Evolutionary conservation across 1,140 invertebrate species (phyloP).

Genomic region (Leptinotarsa undecemlineata): DNA sequence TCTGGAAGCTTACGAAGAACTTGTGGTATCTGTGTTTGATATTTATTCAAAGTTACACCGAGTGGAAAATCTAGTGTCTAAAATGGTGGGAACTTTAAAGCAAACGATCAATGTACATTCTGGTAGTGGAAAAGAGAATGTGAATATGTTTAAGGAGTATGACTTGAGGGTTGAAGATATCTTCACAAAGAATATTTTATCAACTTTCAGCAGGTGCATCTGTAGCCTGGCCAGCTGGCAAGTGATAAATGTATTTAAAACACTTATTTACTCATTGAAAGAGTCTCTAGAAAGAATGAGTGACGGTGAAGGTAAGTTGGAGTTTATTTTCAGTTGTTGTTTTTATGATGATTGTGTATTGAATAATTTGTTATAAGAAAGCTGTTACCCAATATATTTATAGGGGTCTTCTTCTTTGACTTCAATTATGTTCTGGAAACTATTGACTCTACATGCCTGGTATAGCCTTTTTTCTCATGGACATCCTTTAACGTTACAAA

Average conservation of each 20-base stretch:
- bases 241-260: constrained; percentile 51
- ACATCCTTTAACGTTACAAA: no score
- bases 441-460: no score
- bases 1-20: constrained; percentile 35
- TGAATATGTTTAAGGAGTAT: constrained; percentile 32
- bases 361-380: background rate
- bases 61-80: constrained; percentile 48
- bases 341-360: constrained; percentile 16
- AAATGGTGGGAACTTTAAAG: constrained; percentile 46
- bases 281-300: constrained; percentile 25
- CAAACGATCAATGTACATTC: constrained; percentile 5
- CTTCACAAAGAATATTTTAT: constrained; percentile 43
- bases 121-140: constrained; percentile 24
- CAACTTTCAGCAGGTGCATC: constrained; percentile 43
- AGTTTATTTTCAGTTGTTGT: constrained; percentile 13
- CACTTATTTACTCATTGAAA: constrained; percentile 47
- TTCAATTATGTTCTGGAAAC: no score
- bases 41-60: constrained; percentile 50
- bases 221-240: constrained; percentile 46
- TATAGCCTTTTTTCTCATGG: no score
- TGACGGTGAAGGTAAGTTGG: constrained; percentile 20
- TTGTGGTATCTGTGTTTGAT: constrained; percentile 44
- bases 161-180: constrained; percentile 32
- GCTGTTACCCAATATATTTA: no score
- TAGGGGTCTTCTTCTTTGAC: no score